Evolutionary conservation across 2,888 invertebrate genomes (phyloP), one percentile per base, ranked within the genome.

Genomic region (Cerastis rubricosa): DNA sequence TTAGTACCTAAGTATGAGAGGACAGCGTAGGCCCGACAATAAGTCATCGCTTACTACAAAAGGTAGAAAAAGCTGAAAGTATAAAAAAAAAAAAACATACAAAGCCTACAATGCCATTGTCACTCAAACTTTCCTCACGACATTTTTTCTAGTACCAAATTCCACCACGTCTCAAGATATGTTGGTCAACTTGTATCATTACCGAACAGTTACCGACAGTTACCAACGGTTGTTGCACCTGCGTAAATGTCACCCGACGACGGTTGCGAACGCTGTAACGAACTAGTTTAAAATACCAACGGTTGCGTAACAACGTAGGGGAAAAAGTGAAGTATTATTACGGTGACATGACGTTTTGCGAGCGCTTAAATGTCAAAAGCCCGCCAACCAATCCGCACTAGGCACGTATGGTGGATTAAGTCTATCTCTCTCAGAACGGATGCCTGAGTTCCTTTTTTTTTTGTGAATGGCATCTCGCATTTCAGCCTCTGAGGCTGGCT

Each of bases 281-380:
- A 69, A 85, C 87, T 79, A 85, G 79, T 85, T 88, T 80, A 11
- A 78, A 88, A 87, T 84, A 75, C 68, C 78, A 81, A 47, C 72
- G 6, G 65, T 87, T 83, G 67, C 59, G 64, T 81, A 82, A 84
- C 45, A 40, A 22, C 22, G 61, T 25, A 63, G 43, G 64, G 40
- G 8, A 43, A 64, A 64, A 45, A 74, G 45, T 80, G 35, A 25
- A 43, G 35, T 63, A 51, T 47, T 64, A 78, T 54, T 51, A 40
- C 5, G 17, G 4, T 29, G 54, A n/a, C 19, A 17, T 25, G 54
- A n/a, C 14, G 17, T 35, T 59, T 51, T 51, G 25, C 25, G 45
- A 40, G 14, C 40, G 45, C 19, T 54, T 47, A 25, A 25, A 14
- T 64, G 64, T 43, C n/a, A 64, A 35, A 43, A 43, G 17, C 0